Evolutionary conservation across 2,113 vertebrate genomes (phyloP).

Genomic region (Suricata suricatta): DNA sequence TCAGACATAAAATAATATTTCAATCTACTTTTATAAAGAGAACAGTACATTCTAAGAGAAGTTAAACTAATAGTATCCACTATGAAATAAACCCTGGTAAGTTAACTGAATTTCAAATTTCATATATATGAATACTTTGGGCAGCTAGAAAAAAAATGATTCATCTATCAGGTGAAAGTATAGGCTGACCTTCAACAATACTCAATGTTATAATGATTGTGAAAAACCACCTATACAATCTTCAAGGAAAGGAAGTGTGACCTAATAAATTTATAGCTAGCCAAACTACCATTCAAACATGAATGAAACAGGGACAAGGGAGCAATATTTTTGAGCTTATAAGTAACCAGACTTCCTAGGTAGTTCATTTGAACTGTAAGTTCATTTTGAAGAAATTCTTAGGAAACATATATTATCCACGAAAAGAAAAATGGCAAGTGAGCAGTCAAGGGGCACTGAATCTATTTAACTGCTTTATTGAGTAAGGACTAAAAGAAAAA

Average conservation of each 20-base stretch:
- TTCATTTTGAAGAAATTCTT: slow-evolving; percentile 19
- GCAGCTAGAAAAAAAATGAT: not conserved
- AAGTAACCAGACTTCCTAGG: not conserved
- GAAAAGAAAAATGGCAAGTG: not conserved
- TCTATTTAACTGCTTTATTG: not conserved
- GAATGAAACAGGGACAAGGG: not conserved
- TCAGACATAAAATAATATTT: not conserved
- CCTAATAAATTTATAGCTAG: not conserved
- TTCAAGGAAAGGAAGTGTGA: not conserved
- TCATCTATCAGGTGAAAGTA: not conserved
- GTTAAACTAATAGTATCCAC: not conserved
- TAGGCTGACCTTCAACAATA: not conserved
- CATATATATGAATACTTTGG: not conserved
- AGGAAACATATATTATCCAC: not conserved
- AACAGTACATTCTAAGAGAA: not conserved
- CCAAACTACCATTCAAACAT: not conserved
- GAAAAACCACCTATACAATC: not conserved
- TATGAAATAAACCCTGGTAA: not conserved
- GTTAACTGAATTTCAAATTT: not conserved
- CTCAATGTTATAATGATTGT: not conserved
- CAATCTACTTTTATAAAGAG: not conserved
- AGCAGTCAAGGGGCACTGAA: not conserved
- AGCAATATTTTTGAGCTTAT: not conserved
- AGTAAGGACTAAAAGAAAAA: not conserved
- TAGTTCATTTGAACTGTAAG: not conserved